phyloP scores from a whole-genome alignment of 2,888 invertebrate genomes.

The Gisinianus flammeolus region DNA sequence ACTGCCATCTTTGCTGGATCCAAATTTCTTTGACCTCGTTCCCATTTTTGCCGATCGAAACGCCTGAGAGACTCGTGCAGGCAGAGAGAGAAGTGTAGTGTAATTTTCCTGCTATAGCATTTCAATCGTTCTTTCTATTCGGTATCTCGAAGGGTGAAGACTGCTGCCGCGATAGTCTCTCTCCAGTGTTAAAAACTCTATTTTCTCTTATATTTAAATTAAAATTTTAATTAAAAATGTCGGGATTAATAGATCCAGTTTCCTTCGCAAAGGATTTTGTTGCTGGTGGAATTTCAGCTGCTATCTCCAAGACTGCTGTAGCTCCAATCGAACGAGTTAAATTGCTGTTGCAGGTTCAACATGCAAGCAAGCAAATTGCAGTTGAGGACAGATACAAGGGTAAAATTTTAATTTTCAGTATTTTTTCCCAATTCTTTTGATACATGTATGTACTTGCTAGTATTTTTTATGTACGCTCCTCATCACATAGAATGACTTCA shows the following conservation, averaged over 20 bases:
- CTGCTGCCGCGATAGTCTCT: too few relatives aligned
- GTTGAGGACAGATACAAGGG: constrained; percentile 89
- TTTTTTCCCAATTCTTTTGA: not conserved
- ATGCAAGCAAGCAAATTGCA: constrained; percentile 87
- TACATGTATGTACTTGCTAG: not conserved
- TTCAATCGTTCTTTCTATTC: too few relatives aligned
- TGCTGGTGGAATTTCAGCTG: constrained; percentile 91
- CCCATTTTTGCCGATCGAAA: too few relatives aligned
- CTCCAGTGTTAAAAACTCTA: too few relatives aligned
- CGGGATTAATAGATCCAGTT: constrained; percentile 71
- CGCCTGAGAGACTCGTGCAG: too few relatives aligned
- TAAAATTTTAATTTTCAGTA: constrained; percentile 62
- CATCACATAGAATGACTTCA: too few relatives aligned
- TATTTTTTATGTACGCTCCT: not conserved
- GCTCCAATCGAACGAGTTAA: constrained; percentile 96
- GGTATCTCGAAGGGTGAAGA: too few relatives aligned
- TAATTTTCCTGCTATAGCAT: too few relatives aligned
- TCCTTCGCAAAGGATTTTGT: constrained; percentile 88
- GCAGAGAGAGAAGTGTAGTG: too few relatives aligned
- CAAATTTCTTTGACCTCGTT: too few relatives aligned
- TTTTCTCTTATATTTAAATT: too few relatives aligned
- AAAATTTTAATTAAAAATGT: constrained; percentile 52
- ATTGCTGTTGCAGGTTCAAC: constrained; percentile 90
- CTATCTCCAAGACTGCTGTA: constrained; percentile 90
- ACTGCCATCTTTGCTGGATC: too few relatives aligned